Base-by-base conservation (phyloP, 1,140 invertebrate species). In the Drosophila bifasciata region DNA sequence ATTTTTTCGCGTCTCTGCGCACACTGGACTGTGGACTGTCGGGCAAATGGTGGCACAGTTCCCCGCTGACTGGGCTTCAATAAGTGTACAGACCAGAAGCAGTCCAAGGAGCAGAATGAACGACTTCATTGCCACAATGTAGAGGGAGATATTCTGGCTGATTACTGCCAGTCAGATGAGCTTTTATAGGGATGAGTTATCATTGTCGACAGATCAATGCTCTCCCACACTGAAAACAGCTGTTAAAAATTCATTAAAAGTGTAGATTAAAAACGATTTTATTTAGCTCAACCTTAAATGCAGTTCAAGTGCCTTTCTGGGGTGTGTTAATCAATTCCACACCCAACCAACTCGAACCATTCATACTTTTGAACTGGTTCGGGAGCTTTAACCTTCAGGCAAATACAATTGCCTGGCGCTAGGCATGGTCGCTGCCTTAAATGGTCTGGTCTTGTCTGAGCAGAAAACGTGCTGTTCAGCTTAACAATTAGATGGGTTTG, bases 401-500 rank as follows among this genome's bases (percentile, higher is more conserved):
- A 23, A 23, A 8, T 46, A 40, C 51, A 15, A 36, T 36, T 55
- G 8, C 40, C 13, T 16, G 39, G 52, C 52, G 32, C 32, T 28
- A 58, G 32, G 39, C 53, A 58, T 44, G 51, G 50, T 48, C 44
- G 49, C n/a, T n/a, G n/a, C 41, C 44, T 28, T 36, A 49, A 79
- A 59, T 67, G 60, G 69, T 45, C 23, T 16, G n/a, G n/a, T n/a
- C n/a, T 6, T 28, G 44, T 56, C 55, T 62, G 19, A 48, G 15
- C 41, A 5, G 23, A 52, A 50, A 77, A 62, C 56, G 57, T 76
- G 72, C 51, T 52, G 74, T 40, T 36, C 41, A 40, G 59, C 36
- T 53, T 59, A 60, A 77, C 59, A 45, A 77, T 77, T 75, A n/a
- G n/a, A 75, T 75, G 49, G 73, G 70, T 59, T 72, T 77, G 53